phyloP scores from a whole-genome alignment of 2,888 invertebrate genomes.

The Cheilosia vernalis region DNA sequence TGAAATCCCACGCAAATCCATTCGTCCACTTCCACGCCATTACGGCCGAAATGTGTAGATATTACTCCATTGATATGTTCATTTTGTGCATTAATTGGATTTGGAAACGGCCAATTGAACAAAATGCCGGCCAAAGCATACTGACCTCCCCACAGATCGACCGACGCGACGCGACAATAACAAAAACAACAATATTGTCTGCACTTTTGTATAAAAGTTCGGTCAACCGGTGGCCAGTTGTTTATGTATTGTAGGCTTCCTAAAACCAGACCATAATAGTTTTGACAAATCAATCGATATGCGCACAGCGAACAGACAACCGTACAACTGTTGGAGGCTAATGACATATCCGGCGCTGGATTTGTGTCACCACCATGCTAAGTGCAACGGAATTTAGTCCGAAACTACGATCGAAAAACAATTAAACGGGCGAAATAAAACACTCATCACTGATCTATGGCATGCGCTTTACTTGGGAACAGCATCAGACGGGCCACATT shows the following conservation, averaged over 20 bases:
- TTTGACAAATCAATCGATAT: conserved; percentile 57
- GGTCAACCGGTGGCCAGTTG: conserved; percentile 47
- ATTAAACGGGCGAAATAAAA: conserved; percentile 55
- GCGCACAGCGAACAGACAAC: not conserved
- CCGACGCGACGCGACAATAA: not conserved
- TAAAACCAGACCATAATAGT: conserved; percentile 12
- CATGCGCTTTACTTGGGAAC: conserved; percentile 21
- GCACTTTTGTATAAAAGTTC: conserved; percentile 1
- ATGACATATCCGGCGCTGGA: conserved; percentile 53
- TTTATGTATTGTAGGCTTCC: conserved; percentile 54
- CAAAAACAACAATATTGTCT: not conserved
- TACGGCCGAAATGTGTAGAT: conserved; percentile 21
- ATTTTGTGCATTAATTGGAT: conserved; percentile 57
- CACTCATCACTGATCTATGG: conserved; percentile 28
- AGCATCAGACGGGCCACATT: conserved; percentile 25
- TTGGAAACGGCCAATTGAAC: conserved; percentile 51
- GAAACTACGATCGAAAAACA: conserved; percentile 39
- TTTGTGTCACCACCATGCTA: conserved; percentile 33
- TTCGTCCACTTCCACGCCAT: conserved; percentile 24
- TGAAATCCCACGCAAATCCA: conserved; percentile 20
- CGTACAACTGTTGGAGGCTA: conserved; percentile 50
- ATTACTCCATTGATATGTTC: conserved; percentile 45
- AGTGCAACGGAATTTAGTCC: conserved; percentile 28
- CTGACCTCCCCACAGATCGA: not conserved
- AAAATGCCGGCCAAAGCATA: conserved; percentile 53